Evolutionary conservation across 64 coral and sea anemone genomes (phyloP), one percentile per base, ranked within the genome.

Genomic region (Exaiptasia diaphana): DNA sequence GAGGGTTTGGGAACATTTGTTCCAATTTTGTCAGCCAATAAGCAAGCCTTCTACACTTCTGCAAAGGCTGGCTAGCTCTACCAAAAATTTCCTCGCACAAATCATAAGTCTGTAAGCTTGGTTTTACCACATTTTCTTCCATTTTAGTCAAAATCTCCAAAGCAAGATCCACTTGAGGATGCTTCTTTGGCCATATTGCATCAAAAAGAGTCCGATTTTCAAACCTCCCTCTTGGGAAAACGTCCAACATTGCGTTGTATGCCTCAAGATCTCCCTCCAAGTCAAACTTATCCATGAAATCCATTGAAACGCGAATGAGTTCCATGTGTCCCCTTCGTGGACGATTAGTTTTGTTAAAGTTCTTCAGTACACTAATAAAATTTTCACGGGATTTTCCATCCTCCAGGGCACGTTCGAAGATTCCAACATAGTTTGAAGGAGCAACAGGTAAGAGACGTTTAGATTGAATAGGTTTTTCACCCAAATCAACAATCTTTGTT

Each of bases 11-110:
- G 62, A 93, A 99, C 95, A 99, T 99, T 38, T 92, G 80, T 50
- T 99, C 95, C 25, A 99, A 59, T 52, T 99, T 99, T 27, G 68
- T 82, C 82, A 93, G 82, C 95, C 95, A 99, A 67, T 85, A 99
- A 50, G 86, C 85, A 72, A 99, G 80, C 38, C 95, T 72, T 14
- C 85, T 73, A 50, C 79, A 79, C 41, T 99, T 99, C 40, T 93
- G 90, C 36, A 99, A 57, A 29, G 95, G 95, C 57, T 93, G 90
- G 42, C 95, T 88, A 14, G 90, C 95, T 75, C 78, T 83, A 25
- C 95, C 95, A 89, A 93, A 99, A 32, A 99, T 83, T 30, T 92
- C 95, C 70, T 93, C 68, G 42, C 86, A 75, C 28, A 93, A 85
- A 67, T 99, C 95, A 85, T 99, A 91, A 11, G 95, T 99, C 7